Evolutionary conservation across 1,140 invertebrate species (phyloP).

Genomic region (Mesaphorura yosii): DNA sequence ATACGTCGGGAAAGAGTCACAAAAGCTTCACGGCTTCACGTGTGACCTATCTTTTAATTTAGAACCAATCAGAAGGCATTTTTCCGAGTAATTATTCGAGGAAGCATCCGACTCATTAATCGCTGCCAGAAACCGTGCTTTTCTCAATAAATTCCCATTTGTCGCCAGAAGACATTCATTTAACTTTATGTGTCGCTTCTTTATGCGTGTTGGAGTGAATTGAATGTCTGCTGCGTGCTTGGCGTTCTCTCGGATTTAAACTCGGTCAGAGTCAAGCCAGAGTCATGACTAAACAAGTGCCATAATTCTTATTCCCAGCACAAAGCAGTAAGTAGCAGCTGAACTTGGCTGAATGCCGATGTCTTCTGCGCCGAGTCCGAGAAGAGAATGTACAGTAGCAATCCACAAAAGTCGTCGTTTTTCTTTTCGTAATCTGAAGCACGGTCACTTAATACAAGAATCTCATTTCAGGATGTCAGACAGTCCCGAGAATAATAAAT

Average conservation of each 20-base stretch:
- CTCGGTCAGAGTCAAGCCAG: too few species aligned
- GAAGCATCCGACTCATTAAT: constrained; percentile 27
- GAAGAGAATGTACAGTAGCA: neutral
- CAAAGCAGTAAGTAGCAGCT: neutral
- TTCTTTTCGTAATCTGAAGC: neutral
- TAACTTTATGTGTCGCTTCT: neutral
- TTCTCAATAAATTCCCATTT: constrained; percentile 29
- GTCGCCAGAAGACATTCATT: constrained; percentile 22
- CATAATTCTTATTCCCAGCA: too few species aligned
- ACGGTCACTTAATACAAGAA: too few species aligned
- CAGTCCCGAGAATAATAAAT: too few species aligned
- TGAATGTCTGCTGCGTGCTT: neutral
- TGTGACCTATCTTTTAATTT: too few species aligned
- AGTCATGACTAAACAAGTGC: too few species aligned
- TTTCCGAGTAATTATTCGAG: constrained; percentile 23
- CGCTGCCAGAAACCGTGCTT: constrained; percentile 22
- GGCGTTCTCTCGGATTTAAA: neutral
- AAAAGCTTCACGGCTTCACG: too few species aligned
- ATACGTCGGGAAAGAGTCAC: too few species aligned
- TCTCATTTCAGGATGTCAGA: too few species aligned
- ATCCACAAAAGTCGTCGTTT: neutral
- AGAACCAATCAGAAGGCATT: too few species aligned
- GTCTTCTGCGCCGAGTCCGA: neutral
- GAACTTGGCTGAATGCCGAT: neutral
- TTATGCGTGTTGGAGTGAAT: neutral